Evolutionary conservation across 2,113 vertebrate genomes (phyloP).

Genomic region (Oxyruncus cristatus): DNA sequence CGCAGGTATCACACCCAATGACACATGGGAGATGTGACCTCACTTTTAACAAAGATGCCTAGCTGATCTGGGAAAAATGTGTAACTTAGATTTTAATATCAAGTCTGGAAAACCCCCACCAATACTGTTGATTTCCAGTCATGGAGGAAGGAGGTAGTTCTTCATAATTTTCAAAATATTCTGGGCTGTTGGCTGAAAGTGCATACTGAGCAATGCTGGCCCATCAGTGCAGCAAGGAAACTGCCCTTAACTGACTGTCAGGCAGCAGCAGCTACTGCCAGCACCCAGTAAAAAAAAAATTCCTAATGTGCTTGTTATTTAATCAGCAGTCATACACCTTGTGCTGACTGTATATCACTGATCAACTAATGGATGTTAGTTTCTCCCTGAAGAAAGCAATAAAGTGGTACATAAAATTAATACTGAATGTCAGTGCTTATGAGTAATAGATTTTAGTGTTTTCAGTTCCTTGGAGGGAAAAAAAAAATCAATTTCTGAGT

Average conservation of each 20-base stretch:
- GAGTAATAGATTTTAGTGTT: slow-evolving; percentile 12
- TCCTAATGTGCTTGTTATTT: neutral
- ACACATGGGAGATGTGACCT: neutral
- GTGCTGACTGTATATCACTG: neutral
- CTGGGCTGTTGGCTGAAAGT: neutral
- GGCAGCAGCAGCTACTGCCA: neutral
- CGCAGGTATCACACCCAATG: neutral
- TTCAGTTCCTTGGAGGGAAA: neutral
- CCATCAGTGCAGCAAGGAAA: neutral
- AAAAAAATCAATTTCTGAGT: slow-evolving; percentile 13
- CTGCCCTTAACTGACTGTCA: neutral
- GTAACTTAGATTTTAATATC: neutral
- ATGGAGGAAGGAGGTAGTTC: neutral
- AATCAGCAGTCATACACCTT: neutral
- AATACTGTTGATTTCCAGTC: neutral
- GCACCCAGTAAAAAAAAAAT: neutral
- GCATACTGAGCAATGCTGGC: neutral
- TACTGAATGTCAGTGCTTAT: neutral
- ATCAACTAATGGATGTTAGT: slow-evolving; percentile 9
- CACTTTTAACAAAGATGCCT: neutral
- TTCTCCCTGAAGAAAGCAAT: slow-evolving; percentile 37
- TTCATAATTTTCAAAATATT: neutral
- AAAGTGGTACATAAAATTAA: slow-evolving; percentile 5
- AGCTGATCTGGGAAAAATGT: neutral
- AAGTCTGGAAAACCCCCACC: neutral